Evolutionary conservation across 2,113 vertebrate genomes (phyloP), one percentile per base, ranked within the genome.

Genomic region (Sprattus sprattus): DNA sequence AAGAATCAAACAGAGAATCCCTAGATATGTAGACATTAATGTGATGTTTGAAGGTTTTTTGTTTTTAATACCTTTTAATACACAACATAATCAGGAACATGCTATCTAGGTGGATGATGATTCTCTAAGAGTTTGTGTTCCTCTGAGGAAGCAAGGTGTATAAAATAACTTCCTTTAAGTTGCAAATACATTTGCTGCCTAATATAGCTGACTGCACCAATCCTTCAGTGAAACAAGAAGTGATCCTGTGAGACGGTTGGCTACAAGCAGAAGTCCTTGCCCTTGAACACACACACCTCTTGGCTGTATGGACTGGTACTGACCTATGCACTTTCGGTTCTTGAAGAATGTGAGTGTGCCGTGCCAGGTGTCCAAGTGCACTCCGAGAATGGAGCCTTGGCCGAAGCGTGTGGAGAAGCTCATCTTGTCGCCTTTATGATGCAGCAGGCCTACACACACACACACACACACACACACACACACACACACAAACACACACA

Each of bases 351-450:
- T 99, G 2, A 99, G 95, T 0, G 97, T 99, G 82, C 98, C 98
- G 0, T 99, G 97, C 98, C 98, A 99, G 0, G 96, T 97, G 93
- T 99, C 98, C 93, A 99, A 85, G 71, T 99, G 98, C 86, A 99
- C 95, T 0, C 98, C 98, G 0, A 99, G 99, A 91, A 99, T 99
- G 87, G 98, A 99, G n/a, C 98, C 98, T 88, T 99, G 98, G 86
- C 98, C 98, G 6, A 99, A 99, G 32, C 98, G 93, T 0, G 98
- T 96, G 0, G 98, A 98, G 93, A 99, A 99, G 91, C 94, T 99
- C 0, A 93, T 95, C 93, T 98, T 98, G 93, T 98, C 97, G 0
- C 98, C 97, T 87, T 98, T 98, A 90, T 99, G 98, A 90, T 99
- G 98, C 83, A 99, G 94, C 67, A 99, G 92, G 2, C 98, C 98